Conservation (phyloP, 2,888 invertebrate species). For the Eubasilissa splendida region DNA sequence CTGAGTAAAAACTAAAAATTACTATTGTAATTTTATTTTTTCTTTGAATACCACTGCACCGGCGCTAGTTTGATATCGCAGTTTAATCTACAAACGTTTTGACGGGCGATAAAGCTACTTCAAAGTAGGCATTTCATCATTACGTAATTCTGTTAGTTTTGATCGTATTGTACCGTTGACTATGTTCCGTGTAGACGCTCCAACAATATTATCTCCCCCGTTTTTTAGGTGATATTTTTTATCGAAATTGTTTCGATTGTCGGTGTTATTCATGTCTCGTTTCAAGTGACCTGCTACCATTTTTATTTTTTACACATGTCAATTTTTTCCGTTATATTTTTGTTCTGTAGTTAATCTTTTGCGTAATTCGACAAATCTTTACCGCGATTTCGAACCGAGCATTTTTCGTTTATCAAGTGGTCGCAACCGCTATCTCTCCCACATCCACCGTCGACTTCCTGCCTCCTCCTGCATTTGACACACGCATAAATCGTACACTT, state of each 20-base stretch:
- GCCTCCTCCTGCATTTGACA: not conserved
- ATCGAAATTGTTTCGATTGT: not conserved
- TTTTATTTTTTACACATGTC: too few species aligned
- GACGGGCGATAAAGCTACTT: not conserved
- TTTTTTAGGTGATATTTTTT: not conserved
- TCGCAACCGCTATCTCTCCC: constrained; percentile 38
- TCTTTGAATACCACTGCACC: too few species aligned
- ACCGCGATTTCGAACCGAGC: not conserved
- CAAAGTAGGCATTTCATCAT: not conserved
- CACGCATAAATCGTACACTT: too few species aligned
- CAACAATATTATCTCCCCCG: not conserved
- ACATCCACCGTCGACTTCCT: constrained; percentile 34
- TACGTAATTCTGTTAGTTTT: constrained; percentile 7
- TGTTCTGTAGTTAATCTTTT: too few species aligned
- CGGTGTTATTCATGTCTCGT: too few species aligned
- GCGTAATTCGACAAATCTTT: too few species aligned
- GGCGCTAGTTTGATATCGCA: not conserved
- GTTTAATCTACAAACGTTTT: not conserved
- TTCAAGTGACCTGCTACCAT: too few species aligned
- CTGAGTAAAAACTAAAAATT: too few species aligned
- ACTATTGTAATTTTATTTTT: too few species aligned
- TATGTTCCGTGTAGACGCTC: not conserved
- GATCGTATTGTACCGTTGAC: not conserved
- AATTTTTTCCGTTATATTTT: too few species aligned
- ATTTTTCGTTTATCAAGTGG: constrained; percentile 3